Evolutionary conservation across 1,140 invertebrate genomes (phyloP), one percentile per base, ranked within the genome.

Genomic region (Geopemphigus sp.): DNA sequence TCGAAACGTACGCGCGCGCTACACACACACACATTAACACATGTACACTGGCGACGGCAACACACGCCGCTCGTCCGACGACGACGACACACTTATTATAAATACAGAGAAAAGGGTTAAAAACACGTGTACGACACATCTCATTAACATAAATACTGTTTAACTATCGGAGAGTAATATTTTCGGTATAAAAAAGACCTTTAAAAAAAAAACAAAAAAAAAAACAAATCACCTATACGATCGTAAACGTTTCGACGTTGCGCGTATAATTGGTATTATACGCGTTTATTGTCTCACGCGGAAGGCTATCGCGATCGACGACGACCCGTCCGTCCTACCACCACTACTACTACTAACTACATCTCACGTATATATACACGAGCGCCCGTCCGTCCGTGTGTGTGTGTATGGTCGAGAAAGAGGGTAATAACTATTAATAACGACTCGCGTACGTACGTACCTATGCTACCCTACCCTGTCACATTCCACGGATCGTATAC

Each of bases 351-450:
- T n/a, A n/a, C n/a, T n/a, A n/a, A n/a, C n/a, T n/a, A n/a, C n/a
- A n/a, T n/a, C n/a, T n/a, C n/a, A n/a, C n/a, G n/a, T n/a, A n/a
- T n/a, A n/a, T n/a, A n/a, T n/a, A n/a, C n/a, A n/a, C n/a, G n/a
- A n/a, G n/a, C n/a, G n/a, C n/a, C 39, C 63, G 6, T 61, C 26
- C 14, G 24, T 61, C 10, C 10, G 63, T 1, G 26, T 32, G 6
- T 29, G 19, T 32, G 10, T 63, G n/a, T 24, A 39, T 45, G 39
- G 45, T 22, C 64, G 64, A 68, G 64, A 68, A 68, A 68, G 39
- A 68, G 64, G 64, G 64, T 68, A 68, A 68, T 68, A 68, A 68
- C 64, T 68, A 68, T 68, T 68, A 68, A 68, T 68, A 68, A 68
- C 64, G 5, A 68, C 45, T 45, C n/a, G n/a, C n/a, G n/a, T n/a